Percentiles rank a stretch among this genome's conserved stretches.
Evolutionary conservation across 2,797 vertebrate genomes (phyloP).

Genomic region (Tenualosa thibaudeaui): DNA sequence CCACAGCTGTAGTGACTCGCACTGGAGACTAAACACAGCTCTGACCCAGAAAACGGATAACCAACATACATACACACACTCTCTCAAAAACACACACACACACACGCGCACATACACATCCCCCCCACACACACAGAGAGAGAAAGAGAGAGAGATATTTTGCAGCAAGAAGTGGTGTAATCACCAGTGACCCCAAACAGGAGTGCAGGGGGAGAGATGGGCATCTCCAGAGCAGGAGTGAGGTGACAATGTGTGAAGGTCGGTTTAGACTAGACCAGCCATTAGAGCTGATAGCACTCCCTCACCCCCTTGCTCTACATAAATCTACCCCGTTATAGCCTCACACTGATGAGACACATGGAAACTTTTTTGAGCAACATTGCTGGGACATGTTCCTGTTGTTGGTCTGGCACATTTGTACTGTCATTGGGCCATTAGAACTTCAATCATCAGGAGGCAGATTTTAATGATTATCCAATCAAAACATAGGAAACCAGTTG

Average conservation of each 20-base stretch:
- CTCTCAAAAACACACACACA: background rate
- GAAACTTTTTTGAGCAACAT: no score
- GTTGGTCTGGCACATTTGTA: no score
- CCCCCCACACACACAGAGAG: background rate
- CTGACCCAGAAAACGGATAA: background rate
- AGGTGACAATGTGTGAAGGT: background rate
- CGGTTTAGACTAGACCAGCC: slow-evolving; percentile 8
- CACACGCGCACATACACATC: background rate
- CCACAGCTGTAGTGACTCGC: slow-evolving; percentile 46
- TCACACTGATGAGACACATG: no score
- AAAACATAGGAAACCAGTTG: no score
- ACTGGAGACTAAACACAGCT: slow-evolving; percentile 62
- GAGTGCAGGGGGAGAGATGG: background rate
- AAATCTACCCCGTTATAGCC: no score
- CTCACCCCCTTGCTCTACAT: background rate
- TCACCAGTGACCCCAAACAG: background rate
- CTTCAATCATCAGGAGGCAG: no score
- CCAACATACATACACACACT: background rate
- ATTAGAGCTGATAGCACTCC: background rate
- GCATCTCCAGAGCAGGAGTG: background rate
- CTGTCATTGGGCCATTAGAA: no score
- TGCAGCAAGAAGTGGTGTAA: background rate
- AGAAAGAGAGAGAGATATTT: background rate
- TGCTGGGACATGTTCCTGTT: no score
- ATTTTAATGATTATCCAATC: no score